These are phyloP conservation scores for Sebastes iracundus DNA, from an alignment of 2,797 vertebrate genomes.

Conservation along the genomic window DNA sequence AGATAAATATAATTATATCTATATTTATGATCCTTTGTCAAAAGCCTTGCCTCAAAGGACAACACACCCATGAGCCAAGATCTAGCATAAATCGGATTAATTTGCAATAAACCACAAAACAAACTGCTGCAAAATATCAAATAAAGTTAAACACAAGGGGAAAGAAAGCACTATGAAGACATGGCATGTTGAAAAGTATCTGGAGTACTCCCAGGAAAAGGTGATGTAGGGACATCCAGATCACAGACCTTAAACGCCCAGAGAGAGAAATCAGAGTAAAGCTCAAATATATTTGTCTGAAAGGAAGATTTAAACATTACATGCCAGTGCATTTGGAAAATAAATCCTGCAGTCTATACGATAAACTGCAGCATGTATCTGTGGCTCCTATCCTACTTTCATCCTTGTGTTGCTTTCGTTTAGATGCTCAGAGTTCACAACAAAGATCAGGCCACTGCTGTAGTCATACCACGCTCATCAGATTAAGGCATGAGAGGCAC, in stretches of 20 bases:
- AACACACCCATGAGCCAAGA: not conserved
- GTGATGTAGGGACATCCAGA: not conserved
- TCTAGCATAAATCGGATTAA: not conserved
- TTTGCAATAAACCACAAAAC: constrained; percentile 2
- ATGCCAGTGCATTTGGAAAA: not conserved
- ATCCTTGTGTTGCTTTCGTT: constrained; percentile 21
- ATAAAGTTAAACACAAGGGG: constrained; percentile 23
- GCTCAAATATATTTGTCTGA: not conserved
- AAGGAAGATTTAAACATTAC: not conserved
- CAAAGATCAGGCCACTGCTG: constrained; percentile 17
- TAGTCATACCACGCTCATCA: constrained; percentile 25
- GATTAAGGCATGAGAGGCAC: constrained; percentile 42
- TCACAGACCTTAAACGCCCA: not conserved
- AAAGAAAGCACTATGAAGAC: not conserved
- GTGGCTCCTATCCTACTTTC: constrained; percentile 1
- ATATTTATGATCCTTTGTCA: not conserved
- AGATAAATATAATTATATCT: not conserved
- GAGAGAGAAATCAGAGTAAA: not conserved
- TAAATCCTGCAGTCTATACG: not conserved
- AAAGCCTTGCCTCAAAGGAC: not conserved
- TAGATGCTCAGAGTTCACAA: constrained; percentile 34
- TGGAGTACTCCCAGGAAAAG: not conserved
- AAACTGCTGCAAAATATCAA: not conserved
- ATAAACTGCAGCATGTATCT: constrained; percentile 10
- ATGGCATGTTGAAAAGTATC: not conserved